Conservation (phyloP, 2,888 invertebrate genomes). For the Eubasilissa splendida region DNA sequence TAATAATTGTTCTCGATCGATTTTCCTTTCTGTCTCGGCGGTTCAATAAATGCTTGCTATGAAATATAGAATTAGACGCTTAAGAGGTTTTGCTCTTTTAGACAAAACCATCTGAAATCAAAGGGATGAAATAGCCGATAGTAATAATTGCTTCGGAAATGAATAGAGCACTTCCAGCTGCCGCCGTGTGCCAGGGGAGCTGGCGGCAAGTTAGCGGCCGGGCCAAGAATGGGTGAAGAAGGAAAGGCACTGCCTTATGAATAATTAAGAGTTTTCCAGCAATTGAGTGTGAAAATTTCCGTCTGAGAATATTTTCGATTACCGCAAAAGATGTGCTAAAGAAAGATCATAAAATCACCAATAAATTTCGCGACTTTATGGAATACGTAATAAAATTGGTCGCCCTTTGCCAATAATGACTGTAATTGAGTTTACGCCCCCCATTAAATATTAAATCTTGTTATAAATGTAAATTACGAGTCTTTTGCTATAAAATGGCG, state of each 20-base stretch:
- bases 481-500: not conserved
- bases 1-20: too few species aligned
- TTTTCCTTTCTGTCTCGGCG: too few species aligned
- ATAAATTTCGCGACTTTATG: slow-evolving; percentile 15
- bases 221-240: too few species aligned
- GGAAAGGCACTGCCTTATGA: not conserved
- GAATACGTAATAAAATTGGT: slow-evolving; percentile 28
- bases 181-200: too few species aligned
- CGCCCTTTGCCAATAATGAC: slow-evolving; percentile 25
- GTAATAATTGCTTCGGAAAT: too few species aligned
- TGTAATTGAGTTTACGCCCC: slow-evolving; percentile 19
- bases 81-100: too few species aligned
- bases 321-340: slow-evolving; percentile 11
- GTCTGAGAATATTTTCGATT: not conserved
- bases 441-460: slow-evolving; percentile 34
- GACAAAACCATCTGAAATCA: too few species aligned
- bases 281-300: not conserved
- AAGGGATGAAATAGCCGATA: too few species aligned
- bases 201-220: too few species aligned
- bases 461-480: slow-evolving; percentile 27
- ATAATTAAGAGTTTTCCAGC: not conserved
- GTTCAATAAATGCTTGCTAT: too few species aligned
- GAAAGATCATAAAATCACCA: not conserved
- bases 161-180: too few species aligned
- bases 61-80: too few species aligned